Evolutionary conservation across 2,113 vertebrate genomes (phyloP).

Genomic region (Hiodon tergisus): DNA sequence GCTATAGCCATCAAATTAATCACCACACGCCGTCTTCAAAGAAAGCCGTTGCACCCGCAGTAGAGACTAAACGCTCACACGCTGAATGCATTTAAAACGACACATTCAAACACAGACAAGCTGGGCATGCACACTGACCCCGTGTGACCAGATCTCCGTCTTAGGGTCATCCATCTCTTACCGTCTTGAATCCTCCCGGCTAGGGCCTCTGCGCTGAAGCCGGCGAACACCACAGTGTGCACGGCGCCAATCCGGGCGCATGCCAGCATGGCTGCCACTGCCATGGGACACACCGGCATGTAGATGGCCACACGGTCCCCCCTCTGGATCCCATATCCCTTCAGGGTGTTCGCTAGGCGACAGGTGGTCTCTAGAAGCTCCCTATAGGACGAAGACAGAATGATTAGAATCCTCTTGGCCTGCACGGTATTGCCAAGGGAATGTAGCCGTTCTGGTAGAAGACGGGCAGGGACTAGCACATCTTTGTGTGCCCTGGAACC

Average conservation of each 20-base stretch:
- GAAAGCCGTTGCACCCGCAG: too few species aligned
- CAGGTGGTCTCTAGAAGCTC: constrained; percentile 86
- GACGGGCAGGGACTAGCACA: background rate
- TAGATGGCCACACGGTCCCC: constrained; percentile 86
- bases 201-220: constrained; percentile 82
- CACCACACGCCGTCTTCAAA: too few species aligned
- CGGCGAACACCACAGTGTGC: constrained; percentile 84
- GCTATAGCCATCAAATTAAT: too few species aligned
- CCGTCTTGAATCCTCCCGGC: constrained; percentile 80
- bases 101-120: too few species aligned
- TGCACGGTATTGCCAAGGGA: background rate
- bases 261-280: constrained; percentile 84
- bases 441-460: background rate
- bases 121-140: too few species aligned
- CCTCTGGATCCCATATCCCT: constrained; percentile 70
- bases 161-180: constrained; percentile 47
- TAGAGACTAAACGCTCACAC: too few species aligned
- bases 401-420: background rate
- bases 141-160: too few species aligned
- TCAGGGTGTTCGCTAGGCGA: constrained; percentile 82
- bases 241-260: constrained; percentile 81
- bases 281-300: constrained; percentile 76
- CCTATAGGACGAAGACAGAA: constrained; percentile 42
- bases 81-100: too few species aligned
- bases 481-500: background rate